Evolutionary conservation across 2,888 invertebrate species (phyloP).

Genomic region (Coelogynopora nodosa): DNA sequence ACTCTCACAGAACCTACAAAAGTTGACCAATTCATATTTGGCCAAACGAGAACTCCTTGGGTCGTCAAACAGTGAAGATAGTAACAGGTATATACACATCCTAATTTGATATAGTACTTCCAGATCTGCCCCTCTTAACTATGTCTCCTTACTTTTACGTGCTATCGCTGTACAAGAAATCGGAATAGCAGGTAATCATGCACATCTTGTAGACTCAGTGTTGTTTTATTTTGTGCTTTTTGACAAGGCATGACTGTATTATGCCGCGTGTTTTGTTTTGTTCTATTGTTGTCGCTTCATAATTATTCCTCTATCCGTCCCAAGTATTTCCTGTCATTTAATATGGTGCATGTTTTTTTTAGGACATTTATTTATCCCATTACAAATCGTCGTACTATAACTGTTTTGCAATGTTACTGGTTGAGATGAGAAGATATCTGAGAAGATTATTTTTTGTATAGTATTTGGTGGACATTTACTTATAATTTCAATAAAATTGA

Average conservation of each 20-base stretch:
- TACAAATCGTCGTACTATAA: too few relatives aligned
- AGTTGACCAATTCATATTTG: conserved; percentile 13
- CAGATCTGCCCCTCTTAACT: background rate
- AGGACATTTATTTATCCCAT: too few relatives aligned
- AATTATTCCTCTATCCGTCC: too few relatives aligned
- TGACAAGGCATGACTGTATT: background rate
- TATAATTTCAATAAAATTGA: too few relatives aligned
- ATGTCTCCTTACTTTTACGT: background rate
- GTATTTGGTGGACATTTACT: too few relatives aligned
- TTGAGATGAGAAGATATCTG: too few relatives aligned
- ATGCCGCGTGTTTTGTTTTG: background rate
- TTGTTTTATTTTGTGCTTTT: background rate
- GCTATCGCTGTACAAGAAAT: background rate
- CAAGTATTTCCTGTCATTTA: too few relatives aligned
- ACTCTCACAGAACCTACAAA: background rate
- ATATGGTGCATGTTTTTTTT: too few relatives aligned
- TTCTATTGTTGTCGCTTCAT: too few relatives aligned
- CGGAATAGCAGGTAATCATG: background rate
- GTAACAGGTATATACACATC: background rate
- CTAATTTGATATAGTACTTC: background rate
- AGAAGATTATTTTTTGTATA: too few relatives aligned
- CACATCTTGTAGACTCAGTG: background rate
- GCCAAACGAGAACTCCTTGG: conserved; percentile 12
- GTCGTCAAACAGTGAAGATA: background rate
- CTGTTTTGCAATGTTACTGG: too few relatives aligned